These are phyloP conservation scores for Pluvianellus socialis DNA, from an alignment of 2,113 vertebrate genomes.

Conservation along the genomic window DNA sequence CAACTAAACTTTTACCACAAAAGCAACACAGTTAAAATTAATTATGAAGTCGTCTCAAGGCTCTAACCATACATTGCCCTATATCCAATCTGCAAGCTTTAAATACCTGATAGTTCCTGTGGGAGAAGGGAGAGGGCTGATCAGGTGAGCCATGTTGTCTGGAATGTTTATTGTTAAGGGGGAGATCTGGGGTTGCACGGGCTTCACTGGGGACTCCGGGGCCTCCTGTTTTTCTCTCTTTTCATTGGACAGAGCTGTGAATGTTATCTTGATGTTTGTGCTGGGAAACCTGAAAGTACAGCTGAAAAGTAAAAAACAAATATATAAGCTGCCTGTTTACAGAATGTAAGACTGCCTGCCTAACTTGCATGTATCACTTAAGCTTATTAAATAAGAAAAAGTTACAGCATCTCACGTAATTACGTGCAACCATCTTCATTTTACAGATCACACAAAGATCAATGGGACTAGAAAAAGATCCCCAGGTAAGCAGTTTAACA, in stretches of 20 bases:
- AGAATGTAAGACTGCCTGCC: not conserved
- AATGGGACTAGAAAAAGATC: not conserved
- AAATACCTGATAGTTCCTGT: conserved; percentile 96
- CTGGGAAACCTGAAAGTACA: conserved; percentile 98
- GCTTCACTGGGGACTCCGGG: conserved; percentile 90
- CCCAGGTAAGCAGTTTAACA: not conserved
- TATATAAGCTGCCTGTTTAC: not conserved
- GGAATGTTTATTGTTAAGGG: conserved; percentile 99
- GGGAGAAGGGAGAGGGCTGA: conserved; percentile 96
- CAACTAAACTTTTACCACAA: not conserved
- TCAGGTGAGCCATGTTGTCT: conserved; percentile 96
- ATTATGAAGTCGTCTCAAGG: not conserved
- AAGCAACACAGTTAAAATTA: not conserved
- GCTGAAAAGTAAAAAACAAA: conserved; percentile 72
- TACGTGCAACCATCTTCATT: not conserved
- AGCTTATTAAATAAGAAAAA: not conserved
- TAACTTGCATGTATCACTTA: not conserved
- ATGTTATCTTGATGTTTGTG: conserved; percentile 99
- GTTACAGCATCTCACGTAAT: not conserved
- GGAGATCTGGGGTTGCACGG: conserved; percentile 93
- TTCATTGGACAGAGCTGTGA: conserved; percentile 91
- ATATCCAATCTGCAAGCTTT: not conserved
- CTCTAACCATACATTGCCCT: not conserved
- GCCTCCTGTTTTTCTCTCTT: conserved; percentile 93
- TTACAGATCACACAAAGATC: not conserved